These are phyloP conservation scores for Bradynema listronoti DNA, from an alignment of 1,140 invertebrate genomes.

Conservation along the genomic window DNA sequence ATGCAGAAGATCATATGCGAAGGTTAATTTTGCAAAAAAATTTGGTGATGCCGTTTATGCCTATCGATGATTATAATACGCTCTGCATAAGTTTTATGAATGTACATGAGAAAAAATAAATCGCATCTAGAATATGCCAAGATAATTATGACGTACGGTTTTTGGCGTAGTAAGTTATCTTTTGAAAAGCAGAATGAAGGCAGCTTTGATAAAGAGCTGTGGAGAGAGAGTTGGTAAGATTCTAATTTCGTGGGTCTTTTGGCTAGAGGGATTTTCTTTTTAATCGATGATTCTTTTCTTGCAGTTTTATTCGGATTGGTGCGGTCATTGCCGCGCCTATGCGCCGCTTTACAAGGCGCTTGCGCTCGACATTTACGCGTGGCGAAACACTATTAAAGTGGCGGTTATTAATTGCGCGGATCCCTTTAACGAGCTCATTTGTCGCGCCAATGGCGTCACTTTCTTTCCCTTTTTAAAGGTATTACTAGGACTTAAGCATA, in stretches of 20 bases:
- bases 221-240: not conserved
- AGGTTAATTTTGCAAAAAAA: too few relatives aligned
- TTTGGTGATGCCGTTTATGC: too few relatives aligned
- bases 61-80: too few relatives aligned
- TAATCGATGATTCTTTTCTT: conserved; percentile 23
- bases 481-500: not conserved
- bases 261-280: too few relatives aligned
- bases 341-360: conserved; percentile 43
- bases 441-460: conserved; percentile 47
- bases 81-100: too few relatives aligned
- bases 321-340: conserved; percentile 53
- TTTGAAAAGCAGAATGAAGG: not conserved
- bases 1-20: too few relatives aligned
- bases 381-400: conserved; percentile 46
- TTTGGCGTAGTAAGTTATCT: not conserved
- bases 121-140: not conserved
- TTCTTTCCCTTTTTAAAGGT: conserved; percentile 51
- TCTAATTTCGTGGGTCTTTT: too few relatives aligned
- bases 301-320: conserved; percentile 57
- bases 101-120: not conserved
- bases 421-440: conserved; percentile 47
- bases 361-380: conserved; percentile 42
- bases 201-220: conserved; percentile 3
- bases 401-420: conserved; percentile 57
- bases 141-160: not conserved